Evolutionary conservation across 37 sponge, comb jelly and placozoan species (phyloP).

Genomic region (Amphimedon queenslandica): DNA sequence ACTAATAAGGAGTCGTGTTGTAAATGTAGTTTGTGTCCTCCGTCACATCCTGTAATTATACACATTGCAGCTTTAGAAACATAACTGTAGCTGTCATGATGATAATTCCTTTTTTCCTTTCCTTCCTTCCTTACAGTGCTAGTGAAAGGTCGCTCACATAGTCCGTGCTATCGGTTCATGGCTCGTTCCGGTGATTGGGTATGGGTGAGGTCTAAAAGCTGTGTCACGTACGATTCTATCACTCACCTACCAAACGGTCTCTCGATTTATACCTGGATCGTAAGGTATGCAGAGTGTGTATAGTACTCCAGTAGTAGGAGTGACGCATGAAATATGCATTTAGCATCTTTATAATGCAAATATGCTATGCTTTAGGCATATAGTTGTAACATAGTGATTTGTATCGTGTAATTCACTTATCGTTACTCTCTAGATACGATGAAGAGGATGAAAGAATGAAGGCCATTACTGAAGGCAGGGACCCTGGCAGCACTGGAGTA

Average conservation of each 20-base stretch:
- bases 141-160: conserved; percentile 34
- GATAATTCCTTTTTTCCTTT: too few relatives aligned
- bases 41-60: neutral
- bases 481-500: conserved; percentile 14
- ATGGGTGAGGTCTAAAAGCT: conserved; percentile 57
- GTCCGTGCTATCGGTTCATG: conserved; percentile 67
- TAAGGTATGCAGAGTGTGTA: conserved; percentile 39
- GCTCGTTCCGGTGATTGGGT: conserved; percentile 70
- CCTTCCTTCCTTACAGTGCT: conserved; percentile 48
- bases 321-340: too few relatives aligned
- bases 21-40: neutral
- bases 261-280: conserved; percentile 70
- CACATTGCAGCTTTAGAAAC: neutral
- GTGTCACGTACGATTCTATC: conserved; percentile 42
- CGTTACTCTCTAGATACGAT: conserved; percentile 18
- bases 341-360: neutral
- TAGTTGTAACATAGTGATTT: too few relatives aligned
- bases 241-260: conserved; percentile 59
- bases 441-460: conserved; percentile 58
- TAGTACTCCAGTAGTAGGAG: too few relatives aligned
- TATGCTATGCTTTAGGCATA: neutral
- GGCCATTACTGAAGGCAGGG: conserved; percentile 35
- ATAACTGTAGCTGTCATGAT: too few relatives aligned
- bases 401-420: too few relatives aligned
- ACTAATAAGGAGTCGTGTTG: too few relatives aligned